Conservation (phyloP, 2,888 invertebrate species). For the Andrena flavipes region DNA sequence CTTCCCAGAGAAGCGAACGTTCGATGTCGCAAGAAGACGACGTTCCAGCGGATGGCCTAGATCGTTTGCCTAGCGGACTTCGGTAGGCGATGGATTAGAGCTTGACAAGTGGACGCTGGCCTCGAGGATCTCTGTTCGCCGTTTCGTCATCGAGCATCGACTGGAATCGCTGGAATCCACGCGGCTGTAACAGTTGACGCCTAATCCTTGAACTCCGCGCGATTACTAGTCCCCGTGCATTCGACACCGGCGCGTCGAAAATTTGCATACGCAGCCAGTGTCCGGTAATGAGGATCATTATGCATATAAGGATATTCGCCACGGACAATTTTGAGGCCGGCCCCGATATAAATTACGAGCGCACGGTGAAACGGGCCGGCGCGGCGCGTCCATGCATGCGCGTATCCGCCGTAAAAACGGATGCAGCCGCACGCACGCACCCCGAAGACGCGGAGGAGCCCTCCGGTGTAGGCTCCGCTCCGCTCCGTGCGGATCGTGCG, state of each 20-base stretch:
- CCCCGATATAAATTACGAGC: conserved; percentile 64
- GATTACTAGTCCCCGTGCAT: not conserved
- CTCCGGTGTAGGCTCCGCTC: not conserved
- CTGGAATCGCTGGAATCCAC: not conserved
- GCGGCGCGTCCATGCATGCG: conserved; percentile 21
- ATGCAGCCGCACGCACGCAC: conserved; percentile 30
- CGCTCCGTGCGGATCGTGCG: conserved; percentile 37
- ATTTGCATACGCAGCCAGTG: conserved; percentile 29
- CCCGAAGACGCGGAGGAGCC: not conserved
- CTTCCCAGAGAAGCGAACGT: conserved; percentile 9
- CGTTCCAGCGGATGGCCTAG: not conserved
- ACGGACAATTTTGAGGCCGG: conserved; percentile 60
- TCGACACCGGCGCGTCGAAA: not conserved
- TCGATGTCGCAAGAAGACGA: conserved; percentile 7
- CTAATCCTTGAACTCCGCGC: not conserved
- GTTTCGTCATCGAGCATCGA: too few species aligned
- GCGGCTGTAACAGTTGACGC: not conserved
- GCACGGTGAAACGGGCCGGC: conserved; percentile 34
- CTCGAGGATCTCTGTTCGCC: too few species aligned
- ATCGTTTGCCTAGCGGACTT: too few species aligned
- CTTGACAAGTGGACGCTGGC: too few species aligned
- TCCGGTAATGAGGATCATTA: conserved; percentile 68
- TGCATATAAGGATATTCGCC: conserved; percentile 57
- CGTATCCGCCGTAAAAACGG: conserved; percentile 54
- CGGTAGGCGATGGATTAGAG: too few species aligned